phyloP scores from a whole-genome alignment of 2,797 vertebrate species.

The Silurus aristotelis region DNA sequence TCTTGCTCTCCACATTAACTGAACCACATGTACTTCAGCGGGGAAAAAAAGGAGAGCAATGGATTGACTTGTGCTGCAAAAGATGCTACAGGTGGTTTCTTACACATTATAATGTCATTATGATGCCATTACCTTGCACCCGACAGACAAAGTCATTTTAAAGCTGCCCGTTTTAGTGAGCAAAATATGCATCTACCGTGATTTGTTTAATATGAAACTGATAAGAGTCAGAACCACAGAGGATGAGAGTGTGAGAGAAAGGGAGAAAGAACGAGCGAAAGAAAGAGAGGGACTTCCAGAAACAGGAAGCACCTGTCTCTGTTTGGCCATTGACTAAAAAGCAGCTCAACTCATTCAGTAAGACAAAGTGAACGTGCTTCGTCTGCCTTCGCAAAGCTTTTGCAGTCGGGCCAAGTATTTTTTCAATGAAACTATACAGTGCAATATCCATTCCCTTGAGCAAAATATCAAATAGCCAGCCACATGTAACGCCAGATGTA shows the following conservation, averaged over 20 bases:
- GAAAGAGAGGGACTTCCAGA: slow-evolving; percentile 47
- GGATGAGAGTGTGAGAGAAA: slow-evolving; percentile 24
- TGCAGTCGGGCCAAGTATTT: slow-evolving; percentile 58
- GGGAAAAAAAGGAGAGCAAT: not conserved
- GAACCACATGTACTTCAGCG: slow-evolving; percentile 1
- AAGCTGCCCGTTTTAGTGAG: slow-evolving; percentile 30
- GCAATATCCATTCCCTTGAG: slow-evolving; percentile 57
- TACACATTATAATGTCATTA: not conserved
- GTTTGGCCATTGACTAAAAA: slow-evolving; percentile 58
- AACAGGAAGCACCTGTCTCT: slow-evolving; percentile 65
- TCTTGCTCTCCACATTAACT: slow-evolving; percentile 12
- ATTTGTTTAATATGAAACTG: slow-evolving; percentile 40
- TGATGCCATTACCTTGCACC: not conserved
- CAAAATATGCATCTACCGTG: slow-evolving; percentile 13
- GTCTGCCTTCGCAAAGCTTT: slow-evolving; percentile 54
- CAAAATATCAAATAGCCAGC: slow-evolving; percentile 55
- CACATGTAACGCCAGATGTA: slow-evolving; percentile 55
- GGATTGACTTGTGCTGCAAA: slow-evolving; percentile 15
- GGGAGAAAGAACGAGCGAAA: slow-evolving; percentile 24
- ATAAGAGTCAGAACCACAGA: slow-evolving; percentile 32
- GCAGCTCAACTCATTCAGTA: slow-evolving; percentile 59
- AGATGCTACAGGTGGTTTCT: slow-evolving; percentile 28
- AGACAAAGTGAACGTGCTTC: slow-evolving; percentile 58
- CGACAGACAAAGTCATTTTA: slow-evolving; percentile 26
- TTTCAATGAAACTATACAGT: slow-evolving; percentile 58